Base-by-base conservation (phyloP, 2,888 invertebrate genomes). In the Drosophila falleni region DNA sequence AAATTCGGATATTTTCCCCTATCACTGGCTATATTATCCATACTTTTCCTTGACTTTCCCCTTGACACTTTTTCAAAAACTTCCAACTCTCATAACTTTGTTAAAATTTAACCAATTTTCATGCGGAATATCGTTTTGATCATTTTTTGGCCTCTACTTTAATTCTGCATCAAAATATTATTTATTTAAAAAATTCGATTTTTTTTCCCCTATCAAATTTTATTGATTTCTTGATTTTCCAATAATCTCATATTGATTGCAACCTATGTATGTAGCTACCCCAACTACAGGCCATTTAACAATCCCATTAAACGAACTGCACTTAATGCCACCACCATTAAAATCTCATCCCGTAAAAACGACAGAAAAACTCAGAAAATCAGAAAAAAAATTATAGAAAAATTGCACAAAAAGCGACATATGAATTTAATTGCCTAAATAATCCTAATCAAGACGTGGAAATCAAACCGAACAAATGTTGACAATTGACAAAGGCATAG, bases 341-440 rank as follows among this genome's bases (percentile, higher is more conserved):
- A 59, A 62, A 46, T 44, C 41, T 53, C 56, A 65, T 46, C 44
- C 33, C 29, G 39, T 56, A 60, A 59, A 42, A 29, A 16, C 16
- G 41, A 23, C 54, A 47, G 15, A 46, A 23, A 42, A 65, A 54
- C 1, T 19, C 62, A 61, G 44, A 67, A 64, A 47, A 19, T 39
- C 47, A 11, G 35, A 62, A 62, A 53, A 60, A 58, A 72, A 66
- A 60, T 44, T 46, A 59, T 39, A 60, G 60, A 41, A 66, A 73
- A 76, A 79, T 79, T 68, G 60, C 42, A 55, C 59, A 81, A 78
- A 85, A 85, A 66, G n/a, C 74, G 74, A 78, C 87, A 87, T 89
- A 87, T 87, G 88, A 82, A 72, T 87, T 86, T 89, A 89, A 89
- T 87, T 89, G 88, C 86, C 85, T 67, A 78, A 79, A 83, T 72